Percentiles rank a stretch among this genome's conserved stretches.
These are phyloP conservation scores for Trisateles emortualis DNA, from an alignment of 2,888 invertebrate species.

Conservation along the genomic window DNA sequence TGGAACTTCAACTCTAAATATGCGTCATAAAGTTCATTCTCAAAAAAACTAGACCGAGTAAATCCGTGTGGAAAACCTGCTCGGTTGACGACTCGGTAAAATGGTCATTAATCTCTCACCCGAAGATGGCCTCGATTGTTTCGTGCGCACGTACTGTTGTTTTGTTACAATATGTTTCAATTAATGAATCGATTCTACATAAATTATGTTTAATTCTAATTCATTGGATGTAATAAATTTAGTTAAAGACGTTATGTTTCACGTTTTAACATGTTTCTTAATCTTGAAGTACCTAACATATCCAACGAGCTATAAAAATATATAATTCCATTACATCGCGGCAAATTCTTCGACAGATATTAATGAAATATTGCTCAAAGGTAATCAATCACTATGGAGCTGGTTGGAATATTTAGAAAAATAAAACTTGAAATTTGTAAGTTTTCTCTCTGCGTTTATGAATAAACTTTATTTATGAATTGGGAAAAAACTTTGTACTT, in stretches of 20 bases:
- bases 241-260: background rate
- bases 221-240: background rate
- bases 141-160: constrained; percentile 28
- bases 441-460: constrained; percentile 55
- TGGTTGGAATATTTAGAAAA: constrained; percentile 62
- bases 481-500: constrained; percentile 48
- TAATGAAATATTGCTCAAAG: constrained; percentile 77
- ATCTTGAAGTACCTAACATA: constrained; percentile 31
- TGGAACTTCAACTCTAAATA: constrained; percentile 25
- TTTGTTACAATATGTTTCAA: constrained; percentile 23
- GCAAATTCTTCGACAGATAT: constrained; percentile 80
- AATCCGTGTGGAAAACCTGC: constrained; percentile 41
- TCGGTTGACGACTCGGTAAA: constrained; percentile 45
- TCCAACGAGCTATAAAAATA: constrained; percentile 55
- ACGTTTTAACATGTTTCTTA: background rate
- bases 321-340: constrained; percentile 66
- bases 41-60: constrained; percentile 28
- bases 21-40: constrained; percentile 29
- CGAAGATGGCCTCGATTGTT: constrained; percentile 38
- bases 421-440: constrained; percentile 58
- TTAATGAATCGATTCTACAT: constrained; percentile 11
- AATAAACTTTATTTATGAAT: constrained; percentile 52
- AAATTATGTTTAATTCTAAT: constrained; percentile 3
- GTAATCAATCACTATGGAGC: constrained; percentile 78
- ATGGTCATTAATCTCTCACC: constrained; percentile 46